Percentiles rank a stretch among this genome's conserved stretches.
These are phyloP conservation scores for Styela plicata DNA, from an alignment of 23 tunicate genomes.

Conservation along the genomic window DNA sequence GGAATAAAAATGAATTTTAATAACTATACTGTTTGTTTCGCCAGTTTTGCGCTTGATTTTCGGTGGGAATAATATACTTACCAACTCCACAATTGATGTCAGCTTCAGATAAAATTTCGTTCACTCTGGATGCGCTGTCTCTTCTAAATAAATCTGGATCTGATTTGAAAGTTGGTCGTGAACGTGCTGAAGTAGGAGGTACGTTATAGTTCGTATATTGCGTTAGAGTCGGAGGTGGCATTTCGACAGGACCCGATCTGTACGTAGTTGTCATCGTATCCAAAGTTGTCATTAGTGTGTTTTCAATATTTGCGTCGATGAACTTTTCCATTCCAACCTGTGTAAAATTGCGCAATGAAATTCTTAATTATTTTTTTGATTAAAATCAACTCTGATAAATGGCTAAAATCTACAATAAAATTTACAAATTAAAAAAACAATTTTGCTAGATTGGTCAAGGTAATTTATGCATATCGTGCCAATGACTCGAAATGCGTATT, in stretches of 20 bases:
- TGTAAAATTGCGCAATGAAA: no score
- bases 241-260: background rate
- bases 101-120: constrained; percentile 46
- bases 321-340: constrained; percentile 34
- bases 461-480: background rate
- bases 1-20: no score
- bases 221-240: constrained; percentile 17
- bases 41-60: no score
- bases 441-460: background rate
- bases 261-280: background rate
- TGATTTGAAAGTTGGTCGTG: constrained; percentile 56
- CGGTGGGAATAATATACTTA: no score
- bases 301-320: background rate
- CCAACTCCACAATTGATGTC: constrained; percentile 18
- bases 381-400: no score
- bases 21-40: no score
- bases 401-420: no score
- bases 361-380: no score
- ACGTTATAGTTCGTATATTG: constrained; percentile 19
- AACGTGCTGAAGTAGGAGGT: constrained; percentile 51
- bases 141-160: constrained; percentile 70
- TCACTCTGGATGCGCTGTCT: constrained; percentile 86
- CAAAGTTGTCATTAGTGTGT: constrained; percentile 5
- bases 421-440: no score
- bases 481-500: background rate